Evolutionary conservation across 2,113 vertebrate genomes (phyloP), one percentile per base, ranked within the genome.

Genomic region (Coptodon rendalli): DNA sequence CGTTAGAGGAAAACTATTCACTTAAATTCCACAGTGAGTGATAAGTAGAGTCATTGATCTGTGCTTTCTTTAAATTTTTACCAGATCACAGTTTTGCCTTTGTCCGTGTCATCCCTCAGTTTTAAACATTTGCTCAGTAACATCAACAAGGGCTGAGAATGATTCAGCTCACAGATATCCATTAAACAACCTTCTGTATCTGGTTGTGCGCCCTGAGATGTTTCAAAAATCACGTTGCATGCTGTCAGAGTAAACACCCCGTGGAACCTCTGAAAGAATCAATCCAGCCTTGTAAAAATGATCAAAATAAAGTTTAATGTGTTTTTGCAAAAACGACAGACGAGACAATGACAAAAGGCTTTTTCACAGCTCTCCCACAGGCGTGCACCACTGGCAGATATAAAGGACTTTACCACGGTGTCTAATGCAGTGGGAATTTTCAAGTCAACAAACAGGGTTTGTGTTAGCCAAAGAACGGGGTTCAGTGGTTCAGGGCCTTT

Each of bases 371-470:
- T 82, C 88, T 89, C 82, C 86, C 86, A 91, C 81, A n/a, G 81
- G 53, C 12, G 29, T 78, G 78, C 73, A 76, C 50, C 29, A 6
- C 11, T 6, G 17, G 52, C 45, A 59, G 29, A 85, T 85, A 68
- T 45, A 82, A 84, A 82, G 43, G 24, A 48, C 56, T 71, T 54
- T 10, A 36, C 36, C 53, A 53, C 43, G 34, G 17, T 57, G 80
- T 59, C 66, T 57, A 8, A 29, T 61, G 76, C 56, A 79, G 86
- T 89, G 89, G 89, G 86, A 94, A 92, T 89, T 86, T 84, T 85
- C 83, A 89, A 56, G 40, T 86, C 63, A 89, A 91, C 90, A 94
- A 93, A 93, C 79, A 81, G 88, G 22, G 40, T 83, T 83, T 88
- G 91, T 87, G 66, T 81, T 80, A 45, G 81, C 81, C 83, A 89